Conservation (phyloP, 2,888 invertebrate genomes). For the Pachydiplax longipennis region DNA sequence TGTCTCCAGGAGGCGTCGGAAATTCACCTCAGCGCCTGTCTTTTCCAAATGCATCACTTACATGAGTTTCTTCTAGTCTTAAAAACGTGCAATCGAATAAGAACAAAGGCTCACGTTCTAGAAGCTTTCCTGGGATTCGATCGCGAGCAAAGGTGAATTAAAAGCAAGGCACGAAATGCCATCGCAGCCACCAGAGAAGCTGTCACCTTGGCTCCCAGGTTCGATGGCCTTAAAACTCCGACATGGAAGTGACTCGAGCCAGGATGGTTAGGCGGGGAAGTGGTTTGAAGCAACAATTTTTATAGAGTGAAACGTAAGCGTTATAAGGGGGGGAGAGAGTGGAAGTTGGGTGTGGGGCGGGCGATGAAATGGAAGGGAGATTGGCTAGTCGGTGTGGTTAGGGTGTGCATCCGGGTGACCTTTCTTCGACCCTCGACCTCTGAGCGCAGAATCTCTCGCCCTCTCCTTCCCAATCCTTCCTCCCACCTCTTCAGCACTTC, state of each 20-base stretch:
- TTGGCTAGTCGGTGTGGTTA: neutral
- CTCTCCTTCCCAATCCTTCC: neutral
- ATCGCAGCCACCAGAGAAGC: neutral
- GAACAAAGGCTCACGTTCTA: no score
- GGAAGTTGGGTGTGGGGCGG: neutral
- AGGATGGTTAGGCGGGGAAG: neutral
- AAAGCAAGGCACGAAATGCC: neutral
- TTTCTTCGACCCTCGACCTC: neutral
- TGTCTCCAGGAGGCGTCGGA: no score
- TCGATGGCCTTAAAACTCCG: neutral
- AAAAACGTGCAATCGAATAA: no score
- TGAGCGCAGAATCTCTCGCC: neutral
- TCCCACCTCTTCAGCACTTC: neutral
- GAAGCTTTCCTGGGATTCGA: neutral
- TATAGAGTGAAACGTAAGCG: neutral
- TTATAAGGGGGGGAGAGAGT: neutral
- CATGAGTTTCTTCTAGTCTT: no score
- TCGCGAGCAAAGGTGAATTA: neutral
- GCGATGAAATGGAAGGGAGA: neutral
- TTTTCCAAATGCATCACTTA: no score
- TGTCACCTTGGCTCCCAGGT: neutral
- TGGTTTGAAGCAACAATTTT: neutral
- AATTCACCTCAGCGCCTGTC: no score
- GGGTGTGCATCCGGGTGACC: constrained; percentile 20
- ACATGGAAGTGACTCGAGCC: neutral